Evolutionary conservation across 2,113 vertebrate species (phyloP).

Genomic region (Heterotis niloticus): DNA sequence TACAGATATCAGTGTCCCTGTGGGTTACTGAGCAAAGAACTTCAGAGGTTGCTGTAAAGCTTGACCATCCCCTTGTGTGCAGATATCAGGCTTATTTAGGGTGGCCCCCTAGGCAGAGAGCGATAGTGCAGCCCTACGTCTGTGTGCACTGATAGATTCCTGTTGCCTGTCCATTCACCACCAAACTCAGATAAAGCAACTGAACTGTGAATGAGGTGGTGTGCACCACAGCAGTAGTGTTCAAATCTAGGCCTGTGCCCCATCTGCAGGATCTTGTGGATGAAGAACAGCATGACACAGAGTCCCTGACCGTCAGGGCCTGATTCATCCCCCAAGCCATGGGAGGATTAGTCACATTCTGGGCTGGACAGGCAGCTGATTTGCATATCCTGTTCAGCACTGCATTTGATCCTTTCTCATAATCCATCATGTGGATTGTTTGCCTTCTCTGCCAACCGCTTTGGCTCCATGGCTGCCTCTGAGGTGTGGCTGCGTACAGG

Average conservation of each 20-base stretch:
- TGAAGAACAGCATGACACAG: no score
- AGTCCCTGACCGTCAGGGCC: no score
- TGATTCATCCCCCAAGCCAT: background rate
- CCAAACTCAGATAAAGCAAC: slow-evolving; percentile 25
- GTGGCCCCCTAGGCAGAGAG: slow-evolving; percentile 1
- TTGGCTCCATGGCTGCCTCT: background rate
- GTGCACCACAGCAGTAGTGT: background rate
- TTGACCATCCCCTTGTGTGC: background rate
- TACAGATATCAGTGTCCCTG: background rate
- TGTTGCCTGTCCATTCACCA: background rate
- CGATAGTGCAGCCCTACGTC: slow-evolving; percentile 11
- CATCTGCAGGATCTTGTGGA: background rate
- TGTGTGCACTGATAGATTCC: slow-evolving; percentile 18
- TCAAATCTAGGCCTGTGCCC: background rate
- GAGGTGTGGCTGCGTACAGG: background rate
- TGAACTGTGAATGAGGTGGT: slow-evolving; percentile 3
- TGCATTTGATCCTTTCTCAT: slow-evolving; percentile 14
- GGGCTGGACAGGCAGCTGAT: slow-evolving; percentile 45
- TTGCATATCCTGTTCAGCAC: slow-evolving; percentile 62
- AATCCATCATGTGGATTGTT: background rate
- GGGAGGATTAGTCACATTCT: background rate
- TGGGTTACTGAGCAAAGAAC: background rate
- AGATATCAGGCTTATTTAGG: background rate
- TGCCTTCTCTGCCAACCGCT: slow-evolving; percentile 10
- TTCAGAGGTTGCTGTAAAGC: slow-evolving; percentile 3